Conservation (phyloP, 2,888 invertebrate genomes). For the Hoplodrina blanda region DNA sequence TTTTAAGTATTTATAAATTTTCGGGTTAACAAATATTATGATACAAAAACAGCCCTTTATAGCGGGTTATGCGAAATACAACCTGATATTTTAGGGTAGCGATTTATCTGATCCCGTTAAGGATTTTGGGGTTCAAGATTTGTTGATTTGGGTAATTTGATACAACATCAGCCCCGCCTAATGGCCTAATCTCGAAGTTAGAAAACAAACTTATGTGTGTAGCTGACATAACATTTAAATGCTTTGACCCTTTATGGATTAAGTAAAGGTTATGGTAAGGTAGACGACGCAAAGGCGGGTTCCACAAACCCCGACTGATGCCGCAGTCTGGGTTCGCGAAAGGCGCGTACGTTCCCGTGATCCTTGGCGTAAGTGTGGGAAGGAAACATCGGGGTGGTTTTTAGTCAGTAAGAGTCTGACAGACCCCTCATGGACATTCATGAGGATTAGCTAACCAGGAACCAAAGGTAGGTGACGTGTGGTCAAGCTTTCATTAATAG, state of each 20-base stretch:
- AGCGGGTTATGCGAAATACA: constrained; percentile 22
- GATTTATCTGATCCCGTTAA: constrained; percentile 47
- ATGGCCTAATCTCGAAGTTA: constrained; percentile 41
- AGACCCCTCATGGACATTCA: too few species aligned
- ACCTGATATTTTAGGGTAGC: constrained; percentile 56
- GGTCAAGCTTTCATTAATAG: background rate
- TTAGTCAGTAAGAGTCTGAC: too few species aligned
- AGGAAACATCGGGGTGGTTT: too few species aligned
- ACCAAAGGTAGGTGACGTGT: background rate
- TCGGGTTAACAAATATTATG: too few species aligned
- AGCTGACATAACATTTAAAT: constrained; percentile 13
- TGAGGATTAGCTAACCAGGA: too few species aligned
- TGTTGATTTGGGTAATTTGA: constrained; percentile 57
- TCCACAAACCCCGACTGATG: too few species aligned
- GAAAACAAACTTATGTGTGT: constrained; percentile 21
- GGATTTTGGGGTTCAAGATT: constrained; percentile 45
- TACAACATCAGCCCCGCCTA: constrained; percentile 39
- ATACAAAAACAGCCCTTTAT: constrained; percentile 7
- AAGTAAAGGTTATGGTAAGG: constrained; percentile 12
- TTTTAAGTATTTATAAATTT: too few species aligned
- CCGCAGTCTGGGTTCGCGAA: too few species aligned
- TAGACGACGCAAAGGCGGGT: background rate
- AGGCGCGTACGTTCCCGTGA: too few species aligned
- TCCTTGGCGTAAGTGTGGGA: too few species aligned
- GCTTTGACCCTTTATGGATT: constrained; percentile 21